Base-by-base conservation (phyloP, 2,113 vertebrate genomes). In the Terrapene triunguis region DNA sequence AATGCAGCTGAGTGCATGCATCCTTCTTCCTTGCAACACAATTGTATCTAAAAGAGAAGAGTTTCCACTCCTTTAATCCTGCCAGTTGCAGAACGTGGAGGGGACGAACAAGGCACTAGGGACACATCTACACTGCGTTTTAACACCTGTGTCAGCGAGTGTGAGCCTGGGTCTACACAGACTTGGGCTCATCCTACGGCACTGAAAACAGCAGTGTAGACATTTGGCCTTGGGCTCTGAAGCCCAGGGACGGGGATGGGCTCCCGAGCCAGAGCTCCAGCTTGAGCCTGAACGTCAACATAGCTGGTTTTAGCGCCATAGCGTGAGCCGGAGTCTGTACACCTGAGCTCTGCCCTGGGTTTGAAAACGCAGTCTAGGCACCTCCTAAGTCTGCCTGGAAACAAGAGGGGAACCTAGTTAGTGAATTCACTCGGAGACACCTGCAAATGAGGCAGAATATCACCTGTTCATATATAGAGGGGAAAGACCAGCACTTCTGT, bases 401-500 rank as follows among this genome's bases (percentile, higher is more conserved):
- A 11, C 55, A 87, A 51, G 25, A 94, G 44, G 21, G 54, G 32
- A 54, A 38, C 85, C 69, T 94, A 4, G 38, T 65, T 42, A 85
- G 54, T 57, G 69, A 89, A 10, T 25, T 76, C 44, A 5, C 54
- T 29, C 86, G 11, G 22, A 42, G 38, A 74, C 21, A 24, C 10
- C 42, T 8, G 74, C 24, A 84, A 84, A 10, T 24, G 78, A 25
- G 14, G 44, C 89, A 82, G 54, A 0, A 0, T 21, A 51, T 85
- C 50, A 88, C 50, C 82, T 74, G 62, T 29, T 85, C 9, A 29
- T 21, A 8, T 16, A 14, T 3, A 21, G 90, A 79, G 55, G 35
- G 51, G 76, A 80, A 97, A 82, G 29, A 2, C 55, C 92, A 94
- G 62, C 10, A 55, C 81, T 55, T 82, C 78, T 96, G 84, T 89